Base-by-base conservation (phyloP, 2,888 invertebrate species). In the Drosophila helvetica region DNA sequence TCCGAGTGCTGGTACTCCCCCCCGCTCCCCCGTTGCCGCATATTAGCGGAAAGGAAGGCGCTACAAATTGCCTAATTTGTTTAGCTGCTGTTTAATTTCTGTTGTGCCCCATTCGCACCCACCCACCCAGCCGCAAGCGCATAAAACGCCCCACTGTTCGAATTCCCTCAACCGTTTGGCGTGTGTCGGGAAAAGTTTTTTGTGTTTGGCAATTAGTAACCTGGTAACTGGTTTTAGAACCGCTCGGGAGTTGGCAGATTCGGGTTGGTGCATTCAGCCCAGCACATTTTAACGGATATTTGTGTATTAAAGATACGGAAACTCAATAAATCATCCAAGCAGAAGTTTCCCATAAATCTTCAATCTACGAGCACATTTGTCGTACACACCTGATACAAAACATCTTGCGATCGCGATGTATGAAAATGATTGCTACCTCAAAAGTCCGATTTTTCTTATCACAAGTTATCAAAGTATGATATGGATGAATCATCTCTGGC, bases 11-110 rank as follows among this genome's bases (percentile, higher is more conserved):
- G 45, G 46, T 12, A 19, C 43, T 3, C 17, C 12, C 33, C 22
- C 7, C n/a, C 22, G 12, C n/a, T 15, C 7, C 43, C 5, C 59
- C 61, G 60, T 54, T 71, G 69, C 50, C 57, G 45, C 42, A 65
- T 59, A 58, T 25, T 80, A 84, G 86, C 65, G 85, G 65, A 54
- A 42, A 42, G 56, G 50, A 30, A 43, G 63, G 70, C 59, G 61
- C 63, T 45, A 58, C 73, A 79, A 88, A 88, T 86, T 86, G 83
- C 72, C 68, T 88, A 79, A 89, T 84, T 89, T 86, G 78, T 62
- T 85, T 48, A 45, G 58, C 55, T 65, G 42, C 43, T 46, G 45
- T 42, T 64, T 55, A 74, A 74, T 74, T 71, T 54, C n/a, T 48
- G 12, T 15, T 33, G 12, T 33, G 12, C 33, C 30, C 12, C 30